Conservation (phyloP, 2,113 vertebrate species). For the Pimephales promelas region DNA sequence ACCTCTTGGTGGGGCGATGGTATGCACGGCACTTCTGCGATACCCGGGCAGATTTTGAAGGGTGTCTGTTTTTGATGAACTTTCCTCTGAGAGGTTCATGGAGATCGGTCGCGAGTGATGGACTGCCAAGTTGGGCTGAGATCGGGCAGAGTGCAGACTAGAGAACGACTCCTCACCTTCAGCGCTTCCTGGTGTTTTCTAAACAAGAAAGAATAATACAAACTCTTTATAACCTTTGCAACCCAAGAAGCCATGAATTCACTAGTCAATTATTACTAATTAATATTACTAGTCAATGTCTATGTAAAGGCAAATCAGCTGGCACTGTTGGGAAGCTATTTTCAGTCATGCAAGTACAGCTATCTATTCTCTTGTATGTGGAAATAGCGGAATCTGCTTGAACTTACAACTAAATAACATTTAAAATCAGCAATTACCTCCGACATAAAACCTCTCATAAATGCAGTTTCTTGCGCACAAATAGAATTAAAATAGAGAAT, state of each 20-base stretch:
- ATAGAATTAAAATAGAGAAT: background rate
- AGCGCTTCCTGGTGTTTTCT: constrained; percentile 74
- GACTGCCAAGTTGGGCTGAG: constrained; percentile 68
- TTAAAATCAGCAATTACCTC: background rate
- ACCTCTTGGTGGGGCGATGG: constrained; percentile 71
- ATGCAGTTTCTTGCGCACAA: background rate
- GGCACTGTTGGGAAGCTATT: background rate
- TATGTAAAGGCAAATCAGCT: background rate
- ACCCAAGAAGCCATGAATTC: background rate
- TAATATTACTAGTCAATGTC: background rate
- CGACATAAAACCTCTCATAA: background rate
- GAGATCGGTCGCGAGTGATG: constrained; percentile 63
- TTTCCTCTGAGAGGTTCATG: constrained; percentile 69
- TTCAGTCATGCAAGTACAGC: background rate
- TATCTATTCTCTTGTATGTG: background rate
- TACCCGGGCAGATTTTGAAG: constrained; percentile 88
- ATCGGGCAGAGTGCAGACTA: constrained; percentile 72
- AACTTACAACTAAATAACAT: background rate
- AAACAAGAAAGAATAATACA: background rate
- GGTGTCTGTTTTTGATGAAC: constrained; percentile 62
- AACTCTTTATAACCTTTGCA: background rate
- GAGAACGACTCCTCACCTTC: constrained; percentile 77
- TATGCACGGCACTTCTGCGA: constrained; percentile 77
- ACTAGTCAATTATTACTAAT: no score
- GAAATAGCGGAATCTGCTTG: background rate